Evolutionary conservation across 2,797 vertebrate genomes (phyloP).

Genomic region (Gallinago solitaria): DNA sequence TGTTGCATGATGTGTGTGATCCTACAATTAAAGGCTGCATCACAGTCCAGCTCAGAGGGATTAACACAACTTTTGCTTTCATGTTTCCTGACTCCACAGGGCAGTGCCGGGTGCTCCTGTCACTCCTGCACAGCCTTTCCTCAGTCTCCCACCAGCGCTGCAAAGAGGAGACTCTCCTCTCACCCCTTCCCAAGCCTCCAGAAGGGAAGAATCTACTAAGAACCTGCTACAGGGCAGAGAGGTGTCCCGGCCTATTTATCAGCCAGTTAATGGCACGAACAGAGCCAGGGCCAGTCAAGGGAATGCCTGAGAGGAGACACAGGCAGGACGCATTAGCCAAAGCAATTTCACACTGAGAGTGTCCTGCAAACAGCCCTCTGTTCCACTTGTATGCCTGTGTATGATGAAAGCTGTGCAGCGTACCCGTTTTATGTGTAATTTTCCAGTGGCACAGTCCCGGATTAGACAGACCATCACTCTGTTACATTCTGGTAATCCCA

Average conservation of each 20-base stretch:
- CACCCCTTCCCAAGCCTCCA: background rate
- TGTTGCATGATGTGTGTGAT: background rate
- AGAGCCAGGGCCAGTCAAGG: background rate
- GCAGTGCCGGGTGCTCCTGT: background rate
- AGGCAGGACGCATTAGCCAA: background rate
- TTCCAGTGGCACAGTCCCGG: background rate
- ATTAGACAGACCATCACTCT: background rate
- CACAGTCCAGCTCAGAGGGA: background rate
- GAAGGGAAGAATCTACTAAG: background rate
- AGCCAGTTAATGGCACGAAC: background rate
- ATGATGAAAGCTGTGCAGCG: background rate
- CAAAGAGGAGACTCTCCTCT: background rate
- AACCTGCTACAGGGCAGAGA: background rate
- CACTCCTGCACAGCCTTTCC: background rate
- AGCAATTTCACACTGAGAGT: background rate
- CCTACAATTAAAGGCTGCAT: background rate
- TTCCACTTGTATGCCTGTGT: background rate
- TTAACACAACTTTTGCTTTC: background rate
- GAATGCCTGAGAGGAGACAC: background rate
- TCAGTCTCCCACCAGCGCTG: background rate
- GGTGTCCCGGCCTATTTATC: background rate
- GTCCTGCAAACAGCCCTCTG: background rate
- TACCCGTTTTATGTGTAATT: background rate
- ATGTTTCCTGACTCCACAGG: background rate
- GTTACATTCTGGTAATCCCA: background rate